Evolutionary conservation across 2,797 vertebrate species (phyloP).

Genomic region (Pempheris klunzingeri): DNA sequence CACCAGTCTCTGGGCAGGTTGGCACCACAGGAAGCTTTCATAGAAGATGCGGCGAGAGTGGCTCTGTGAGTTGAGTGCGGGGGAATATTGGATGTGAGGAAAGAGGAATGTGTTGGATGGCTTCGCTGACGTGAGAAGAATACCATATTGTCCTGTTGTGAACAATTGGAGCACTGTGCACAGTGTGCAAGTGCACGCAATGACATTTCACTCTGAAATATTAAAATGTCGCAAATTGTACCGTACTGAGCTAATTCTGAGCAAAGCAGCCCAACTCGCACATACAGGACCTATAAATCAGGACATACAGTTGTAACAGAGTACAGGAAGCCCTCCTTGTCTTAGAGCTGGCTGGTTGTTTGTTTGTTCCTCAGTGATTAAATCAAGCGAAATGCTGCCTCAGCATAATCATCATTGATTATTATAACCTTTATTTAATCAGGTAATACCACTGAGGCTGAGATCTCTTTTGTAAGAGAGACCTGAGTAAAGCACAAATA

Average conservation of each 20-base stretch:
- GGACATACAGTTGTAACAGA: background rate
- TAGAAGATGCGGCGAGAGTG: slow-evolving; percentile 41
- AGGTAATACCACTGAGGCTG: slow-evolving; percentile 32
- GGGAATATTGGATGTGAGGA: slow-evolving; percentile 50
- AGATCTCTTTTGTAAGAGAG: slow-evolving; percentile 1
- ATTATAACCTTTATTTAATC: slow-evolving; percentile 48
- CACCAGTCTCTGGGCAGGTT: slow-evolving; percentile 65
- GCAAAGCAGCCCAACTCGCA: slow-evolving; percentile 1
- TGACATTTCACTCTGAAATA: slow-evolving; percentile 56
- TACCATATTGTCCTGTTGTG: slow-evolving; percentile 48
- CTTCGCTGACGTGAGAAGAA: slow-evolving; percentile 60
- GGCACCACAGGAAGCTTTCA: slow-evolving; percentile 69
- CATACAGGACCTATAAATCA: background rate
- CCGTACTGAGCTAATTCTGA: slow-evolving; percentile 43
- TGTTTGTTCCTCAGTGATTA: slow-evolving; percentile 34
- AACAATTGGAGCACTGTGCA: slow-evolving; percentile 39
- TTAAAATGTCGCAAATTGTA: slow-evolving; percentile 47
- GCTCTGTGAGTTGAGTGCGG: slow-evolving; percentile 11
- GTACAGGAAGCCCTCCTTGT: background rate
- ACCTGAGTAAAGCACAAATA: background rate
- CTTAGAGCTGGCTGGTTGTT: slow-evolving; percentile 7
- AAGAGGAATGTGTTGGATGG: slow-evolving; percentile 54
- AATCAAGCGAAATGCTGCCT: slow-evolving; percentile 42
- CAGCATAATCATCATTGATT: slow-evolving; percentile 43
- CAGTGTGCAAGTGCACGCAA: background rate